phyloP scores from a whole-genome alignment of 2,113 vertebrate genomes.

The Gobiocypris rarus region DNA sequence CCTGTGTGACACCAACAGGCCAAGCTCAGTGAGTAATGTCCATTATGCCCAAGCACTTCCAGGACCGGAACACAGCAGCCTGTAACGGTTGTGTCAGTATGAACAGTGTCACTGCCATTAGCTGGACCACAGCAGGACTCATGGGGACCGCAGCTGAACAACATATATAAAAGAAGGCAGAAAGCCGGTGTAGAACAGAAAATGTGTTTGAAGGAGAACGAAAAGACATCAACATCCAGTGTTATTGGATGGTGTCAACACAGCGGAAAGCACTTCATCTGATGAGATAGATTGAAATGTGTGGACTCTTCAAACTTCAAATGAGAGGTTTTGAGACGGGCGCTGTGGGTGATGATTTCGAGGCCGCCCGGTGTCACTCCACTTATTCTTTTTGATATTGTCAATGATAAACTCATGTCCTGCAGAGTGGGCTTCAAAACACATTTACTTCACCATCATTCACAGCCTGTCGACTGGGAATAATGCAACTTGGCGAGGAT shows the following conservation, averaged over 20 bases:
- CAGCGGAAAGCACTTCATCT: conserved; percentile 53
- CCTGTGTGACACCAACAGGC: conserved; percentile 9
- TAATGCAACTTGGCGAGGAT: background rate
- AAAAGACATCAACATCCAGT: conserved; percentile 5
- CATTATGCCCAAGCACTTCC: conserved; percentile 41
- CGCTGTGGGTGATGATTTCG: background rate
- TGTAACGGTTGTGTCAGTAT: conserved; percentile 13
- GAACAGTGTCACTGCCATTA: conserved; percentile 46
- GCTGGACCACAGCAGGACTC: conserved; percentile 30
- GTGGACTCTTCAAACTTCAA: conserved; percentile 40
- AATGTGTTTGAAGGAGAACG: background rate
- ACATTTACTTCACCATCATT: conserved; percentile 16
- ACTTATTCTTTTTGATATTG: background rate
- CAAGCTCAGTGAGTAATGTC: background rate
- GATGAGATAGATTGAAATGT: conserved; percentile 60
- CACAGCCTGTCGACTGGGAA: background rate
- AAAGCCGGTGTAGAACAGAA: background rate
- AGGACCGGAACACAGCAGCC: conserved; percentile 11
- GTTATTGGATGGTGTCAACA: conserved; percentile 52
- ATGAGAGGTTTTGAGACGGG: background rate
- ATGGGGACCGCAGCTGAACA: conserved; percentile 10
- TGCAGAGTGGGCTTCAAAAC: conserved; percentile 10
- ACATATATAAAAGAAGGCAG: background rate
- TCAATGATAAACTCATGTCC: conserved; percentile 16
- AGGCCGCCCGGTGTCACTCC: background rate